These are phyloP conservation scores for Oenanthe oenanthe DNA, from an alignment of 2,113 vertebrate genomes.

Conservation along the genomic window DNA sequence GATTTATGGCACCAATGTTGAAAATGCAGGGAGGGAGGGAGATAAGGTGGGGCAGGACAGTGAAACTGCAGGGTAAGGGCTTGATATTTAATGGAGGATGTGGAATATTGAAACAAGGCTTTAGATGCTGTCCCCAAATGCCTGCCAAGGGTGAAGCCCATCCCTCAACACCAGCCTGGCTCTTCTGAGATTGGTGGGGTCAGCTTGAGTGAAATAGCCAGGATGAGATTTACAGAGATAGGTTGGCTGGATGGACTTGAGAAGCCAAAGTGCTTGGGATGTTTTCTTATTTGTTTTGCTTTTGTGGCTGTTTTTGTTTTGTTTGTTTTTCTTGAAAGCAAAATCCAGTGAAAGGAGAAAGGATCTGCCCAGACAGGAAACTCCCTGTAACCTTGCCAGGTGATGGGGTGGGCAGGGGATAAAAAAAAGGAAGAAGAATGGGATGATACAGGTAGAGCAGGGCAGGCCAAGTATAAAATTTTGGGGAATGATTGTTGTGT, in stretches of 20 bases:
- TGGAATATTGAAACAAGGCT: neutral
- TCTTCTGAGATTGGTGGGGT: neutral
- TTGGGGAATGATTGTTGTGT: accelerated
- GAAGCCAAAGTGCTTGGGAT: neutral
- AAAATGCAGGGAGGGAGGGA: neutral
- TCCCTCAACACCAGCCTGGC: neutral
- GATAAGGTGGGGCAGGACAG: neutral
- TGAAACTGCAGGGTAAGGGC: neutral
- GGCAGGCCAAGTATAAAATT: neutral
- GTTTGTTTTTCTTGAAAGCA: neutral
- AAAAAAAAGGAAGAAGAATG: neutral
- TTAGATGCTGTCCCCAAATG: neutral
- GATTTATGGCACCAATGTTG: neutral
- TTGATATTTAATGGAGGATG: neutral
- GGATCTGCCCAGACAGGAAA: neutral
- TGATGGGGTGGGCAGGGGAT: neutral
- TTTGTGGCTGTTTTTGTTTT: neutral
- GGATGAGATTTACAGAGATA: neutral
- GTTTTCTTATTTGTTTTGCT: neutral
- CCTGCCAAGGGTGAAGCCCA: neutral
- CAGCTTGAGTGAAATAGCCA: neutral
- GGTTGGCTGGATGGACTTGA: neutral
- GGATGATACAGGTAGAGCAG: neutral
- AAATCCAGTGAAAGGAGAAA: neutral
- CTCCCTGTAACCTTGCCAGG: neutral